Evolutionary conservation across 2,113 vertebrate species (phyloP), one percentile per base, ranked within the genome.

Genomic region (Perca schrenkii): DNA sequence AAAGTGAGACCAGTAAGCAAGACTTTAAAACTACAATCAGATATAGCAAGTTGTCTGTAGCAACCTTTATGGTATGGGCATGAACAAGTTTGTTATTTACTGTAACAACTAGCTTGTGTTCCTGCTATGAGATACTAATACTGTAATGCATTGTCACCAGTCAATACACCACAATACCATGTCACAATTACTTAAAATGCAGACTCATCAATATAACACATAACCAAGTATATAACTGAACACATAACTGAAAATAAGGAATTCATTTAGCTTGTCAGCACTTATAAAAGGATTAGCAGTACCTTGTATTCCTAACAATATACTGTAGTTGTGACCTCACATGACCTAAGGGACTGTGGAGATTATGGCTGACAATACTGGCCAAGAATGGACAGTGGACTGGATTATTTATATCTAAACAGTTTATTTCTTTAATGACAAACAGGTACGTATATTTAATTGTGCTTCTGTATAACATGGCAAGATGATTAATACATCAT

Each of bases 1-100:
- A 72, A 79, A 91, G 68, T 66, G 61, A 89, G 70, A 70, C 34
- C 34, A 72, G 6, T 10, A 65, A 83, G 40, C 75, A 60, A n/a
- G 60, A 54, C 2, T 15, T 21, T 61, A 15, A 71, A 46, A 47
- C 25, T 12, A 34, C 34, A 54, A 25, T 46, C 15, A 65, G 53
- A 50, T 61, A 21, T 60, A 60, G 67, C 15, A 34, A n/a, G 21
- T 50, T 84, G 28, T 49, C 52, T 16, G 10, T 36, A 22, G n/a
- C 43, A 57, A 63, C 25, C 5, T 34, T 67, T 60, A 22, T 22
- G 50, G 58, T 57, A 79, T 43, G 67, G 63, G 50, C 54, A 54
- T 43, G 22, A 65, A 65, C 47, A 58, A 40, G 25, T 15, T 62
- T 28, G 31, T 36, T 74, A n/a, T 56, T 57, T 19, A 57, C 49